Evolutionary conservation across 2,888 invertebrate species (phyloP), one percentile per base, ranked within the genome.

Genomic region (Agonopterix heracliana): DNA sequence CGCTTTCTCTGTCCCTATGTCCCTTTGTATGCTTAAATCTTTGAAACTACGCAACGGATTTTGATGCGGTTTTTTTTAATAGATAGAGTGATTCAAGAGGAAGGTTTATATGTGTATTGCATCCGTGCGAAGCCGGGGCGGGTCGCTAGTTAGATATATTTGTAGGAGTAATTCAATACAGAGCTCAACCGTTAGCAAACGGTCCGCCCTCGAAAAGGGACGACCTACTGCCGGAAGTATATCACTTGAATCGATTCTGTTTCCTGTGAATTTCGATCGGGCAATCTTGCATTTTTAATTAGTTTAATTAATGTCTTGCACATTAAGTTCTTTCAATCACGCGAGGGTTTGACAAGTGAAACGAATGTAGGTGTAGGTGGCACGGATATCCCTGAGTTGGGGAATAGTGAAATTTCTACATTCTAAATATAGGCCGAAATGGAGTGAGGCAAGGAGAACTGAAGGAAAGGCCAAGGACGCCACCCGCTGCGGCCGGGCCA

Each of bases 191-290:
- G 79, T 78, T 79, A 77, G 60, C 57, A 61, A 76, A 74, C 73
- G 75, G 73, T 66, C 56, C 59, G 71, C 64, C 73, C 74, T 77
- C 68, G 57, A 26, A 73, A 77, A 78, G 76, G 75, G 74, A 66
- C 71, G 61, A 50, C 47, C 41, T 55, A 49, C 54, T 57, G 63
- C 74, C 78, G 81, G 79, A 79, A 75, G 71, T 75, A 61, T 69
- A 70, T 64, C 68, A 71, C 63, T 61, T 71, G 67, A 70, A 74
- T 72, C 69, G 70, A 66, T 67, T 67, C 56, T 68, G 68, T 74
- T 76, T 76, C 74, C 75, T 73, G 17, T 17, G 67, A 72, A 71
- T 74, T 68, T 63, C 57, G 66, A 64, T 67, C 36, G 43, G 36
- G 40, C 41, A 17, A 44, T 47, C 36, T 43, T 38, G 41, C 41